These are phyloP conservation scores for Otis tarda DNA, from an alignment of 2,113 vertebrate species.

Conservation along the genomic window DNA sequence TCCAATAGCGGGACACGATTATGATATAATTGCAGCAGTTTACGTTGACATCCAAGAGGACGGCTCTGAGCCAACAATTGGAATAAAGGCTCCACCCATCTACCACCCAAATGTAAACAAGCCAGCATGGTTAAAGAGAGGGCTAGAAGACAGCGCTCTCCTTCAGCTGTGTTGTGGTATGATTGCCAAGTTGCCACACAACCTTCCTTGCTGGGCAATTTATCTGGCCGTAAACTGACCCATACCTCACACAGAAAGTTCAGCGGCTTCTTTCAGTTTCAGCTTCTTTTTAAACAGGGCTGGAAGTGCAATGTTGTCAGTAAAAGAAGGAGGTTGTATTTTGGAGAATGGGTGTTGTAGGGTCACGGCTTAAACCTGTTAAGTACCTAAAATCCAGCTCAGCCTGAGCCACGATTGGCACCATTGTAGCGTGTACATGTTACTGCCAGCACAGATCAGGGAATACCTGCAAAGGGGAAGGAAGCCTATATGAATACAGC, in stretches of 20 bases:
- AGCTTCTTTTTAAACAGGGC: background rate
- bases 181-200: background rate
- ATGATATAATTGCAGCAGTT: conserved; percentile 61
- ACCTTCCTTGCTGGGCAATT: background rate
- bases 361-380: background rate
- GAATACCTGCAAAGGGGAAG: background rate
- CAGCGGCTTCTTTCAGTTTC: background rate
- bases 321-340: background rate
- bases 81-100: conserved; percentile 61
- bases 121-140: conserved; percentile 15
- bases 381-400: background rate
- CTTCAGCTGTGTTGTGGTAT: background rate
- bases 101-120: conserved; percentile 56
- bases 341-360: background rate
- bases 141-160: background rate
- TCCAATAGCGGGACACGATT: conserved; percentile 58
- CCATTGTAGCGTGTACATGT: accelerated
- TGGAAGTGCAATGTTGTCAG: background rate
- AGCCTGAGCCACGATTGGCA: background rate
- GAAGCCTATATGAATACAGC: background rate
- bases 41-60: conserved; percentile 51
- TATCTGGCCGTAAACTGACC: background rate
- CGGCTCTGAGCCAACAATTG: conserved; percentile 44
- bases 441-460: background rate
- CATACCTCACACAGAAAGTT: background rate